phyloP scores from a whole-genome alignment of 2,888 invertebrate species.

The Luperina nickerlii region DNA sequence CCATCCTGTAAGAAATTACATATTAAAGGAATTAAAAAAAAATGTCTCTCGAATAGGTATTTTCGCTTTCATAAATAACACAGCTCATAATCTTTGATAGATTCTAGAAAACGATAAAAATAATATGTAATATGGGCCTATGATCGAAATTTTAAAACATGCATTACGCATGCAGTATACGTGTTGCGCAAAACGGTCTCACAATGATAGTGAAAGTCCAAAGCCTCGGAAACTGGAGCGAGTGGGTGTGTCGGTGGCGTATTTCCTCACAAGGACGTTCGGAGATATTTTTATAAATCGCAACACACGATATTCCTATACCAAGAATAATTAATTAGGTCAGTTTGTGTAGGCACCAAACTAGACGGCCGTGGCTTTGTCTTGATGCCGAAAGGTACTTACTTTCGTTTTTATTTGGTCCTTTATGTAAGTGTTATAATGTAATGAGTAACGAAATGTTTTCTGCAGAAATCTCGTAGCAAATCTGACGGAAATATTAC shows the following conservation, averaged over 20 bases:
- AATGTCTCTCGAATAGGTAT: background rate
- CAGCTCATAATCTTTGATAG: too few species aligned
- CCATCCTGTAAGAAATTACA: too few species aligned
- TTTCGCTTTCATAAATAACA: background rate
- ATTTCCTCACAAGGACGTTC: slow-evolving; percentile 87
- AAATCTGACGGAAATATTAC: background rate
- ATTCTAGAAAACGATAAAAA: background rate
- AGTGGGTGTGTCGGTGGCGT: slow-evolving; percentile 78
- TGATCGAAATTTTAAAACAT: slow-evolving; percentile 43
- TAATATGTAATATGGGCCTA: background rate
- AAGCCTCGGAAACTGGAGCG: slow-evolving; percentile 83
- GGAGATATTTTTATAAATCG: slow-evolving; percentile 71
- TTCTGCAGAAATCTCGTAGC: background rate
- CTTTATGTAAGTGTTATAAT: slow-evolving; percentile 20
- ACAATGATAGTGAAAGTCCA: slow-evolving; percentile 89
- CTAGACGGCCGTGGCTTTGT: slow-evolving; percentile 47
- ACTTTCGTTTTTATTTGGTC: slow-evolving; percentile 49
- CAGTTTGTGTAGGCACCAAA: slow-evolving; percentile 26
- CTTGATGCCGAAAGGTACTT: slow-evolving; percentile 33
- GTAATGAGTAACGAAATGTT: slow-evolving; percentile 13
- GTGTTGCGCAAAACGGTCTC: slow-evolving; percentile 81
- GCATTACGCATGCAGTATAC: slow-evolving; percentile 70
- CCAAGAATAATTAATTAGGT: slow-evolving; percentile 49
- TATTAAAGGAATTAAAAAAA: background rate
- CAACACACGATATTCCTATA: slow-evolving; percentile 58